Conservation (phyloP, 2,113 vertebrate genomes). For the Hypanus sabinus region DNA sequence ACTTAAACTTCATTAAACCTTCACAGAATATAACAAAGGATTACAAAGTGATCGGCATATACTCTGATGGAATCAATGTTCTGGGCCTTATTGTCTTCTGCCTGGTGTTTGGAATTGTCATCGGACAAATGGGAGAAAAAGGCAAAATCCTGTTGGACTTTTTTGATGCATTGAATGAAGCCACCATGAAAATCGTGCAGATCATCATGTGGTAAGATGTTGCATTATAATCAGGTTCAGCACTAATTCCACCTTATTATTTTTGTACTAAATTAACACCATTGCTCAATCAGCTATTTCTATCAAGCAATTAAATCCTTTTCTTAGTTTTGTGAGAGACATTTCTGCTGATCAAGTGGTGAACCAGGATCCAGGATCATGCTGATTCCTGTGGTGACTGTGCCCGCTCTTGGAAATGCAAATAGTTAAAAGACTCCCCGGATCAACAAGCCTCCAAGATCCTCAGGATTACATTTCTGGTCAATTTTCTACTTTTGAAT, state of each 20-base stretch:
- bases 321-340: neutral
- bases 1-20: conserved; percentile 39
- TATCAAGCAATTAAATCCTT: neutral
- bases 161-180: conserved; percentile 90
- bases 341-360: neutral
- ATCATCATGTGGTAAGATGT: conserved; percentile 84
- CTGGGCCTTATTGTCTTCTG: conserved; percentile 92
- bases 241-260: neutral
- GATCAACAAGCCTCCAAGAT: neutral
- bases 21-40: conserved; percentile 80
- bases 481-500: neutral
- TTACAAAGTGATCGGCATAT: conserved; percentile 72
- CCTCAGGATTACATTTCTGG: neutral
- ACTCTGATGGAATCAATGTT: conserved; percentile 84
- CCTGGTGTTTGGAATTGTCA: conserved; percentile 85
- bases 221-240: neutral
- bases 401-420: neutral
- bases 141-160: conserved; percentile 88
- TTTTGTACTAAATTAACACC: neutral
- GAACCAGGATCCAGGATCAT: neutral
- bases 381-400: neutral
- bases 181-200: conserved; percentile 91
- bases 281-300: neutral
- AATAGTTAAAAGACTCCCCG: neutral
- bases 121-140: conserved; percentile 91